A percentile compares a stretch with the other conserved stretches of the same genome.
Evolutionary conservation across 2,113 vertebrate genomes (phyloP).

Genomic region (Chloropsis cyanopogon): DNA sequence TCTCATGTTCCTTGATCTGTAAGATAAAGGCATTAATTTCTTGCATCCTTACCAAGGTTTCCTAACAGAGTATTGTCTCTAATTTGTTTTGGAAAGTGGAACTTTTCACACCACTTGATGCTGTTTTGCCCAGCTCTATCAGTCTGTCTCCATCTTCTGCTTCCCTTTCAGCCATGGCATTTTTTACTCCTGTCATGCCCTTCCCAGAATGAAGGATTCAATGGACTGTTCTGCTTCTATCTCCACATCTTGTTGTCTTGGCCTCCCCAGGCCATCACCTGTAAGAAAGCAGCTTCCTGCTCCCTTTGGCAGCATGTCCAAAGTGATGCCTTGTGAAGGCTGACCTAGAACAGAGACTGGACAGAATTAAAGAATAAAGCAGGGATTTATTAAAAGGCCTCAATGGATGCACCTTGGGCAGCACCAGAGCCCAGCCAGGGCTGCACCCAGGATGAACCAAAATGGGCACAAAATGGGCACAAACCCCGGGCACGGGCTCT

Average conservation of each 20-base stretch:
- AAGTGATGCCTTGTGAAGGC: neutral
- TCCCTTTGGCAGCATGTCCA: neutral
- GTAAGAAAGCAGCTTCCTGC: neutral
- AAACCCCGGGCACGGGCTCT: fast-evolving
- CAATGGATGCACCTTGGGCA: neutral
- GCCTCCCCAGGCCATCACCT: neutral
- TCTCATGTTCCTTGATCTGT: neutral
- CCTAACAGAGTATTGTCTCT: neutral
- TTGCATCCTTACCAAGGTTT: neutral
- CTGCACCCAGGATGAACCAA: neutral
- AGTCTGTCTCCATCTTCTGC: neutral
- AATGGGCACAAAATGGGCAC: neutral
- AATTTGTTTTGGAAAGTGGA: neutral
- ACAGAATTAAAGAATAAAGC: neutral
- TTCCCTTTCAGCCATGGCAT: neutral
- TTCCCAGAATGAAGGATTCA: neutral
- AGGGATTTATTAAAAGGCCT: neutral
- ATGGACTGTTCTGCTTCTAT: neutral
- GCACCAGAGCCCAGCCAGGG: neutral
- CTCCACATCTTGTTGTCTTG: neutral
- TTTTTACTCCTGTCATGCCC: neutral
- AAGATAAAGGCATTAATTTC: neutral
- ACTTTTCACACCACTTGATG: neutral
- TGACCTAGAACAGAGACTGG: neutral
- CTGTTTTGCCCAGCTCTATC: neutral